Conservation (phyloP, 2,888 invertebrate species). For the Cantharis rufa region DNA sequence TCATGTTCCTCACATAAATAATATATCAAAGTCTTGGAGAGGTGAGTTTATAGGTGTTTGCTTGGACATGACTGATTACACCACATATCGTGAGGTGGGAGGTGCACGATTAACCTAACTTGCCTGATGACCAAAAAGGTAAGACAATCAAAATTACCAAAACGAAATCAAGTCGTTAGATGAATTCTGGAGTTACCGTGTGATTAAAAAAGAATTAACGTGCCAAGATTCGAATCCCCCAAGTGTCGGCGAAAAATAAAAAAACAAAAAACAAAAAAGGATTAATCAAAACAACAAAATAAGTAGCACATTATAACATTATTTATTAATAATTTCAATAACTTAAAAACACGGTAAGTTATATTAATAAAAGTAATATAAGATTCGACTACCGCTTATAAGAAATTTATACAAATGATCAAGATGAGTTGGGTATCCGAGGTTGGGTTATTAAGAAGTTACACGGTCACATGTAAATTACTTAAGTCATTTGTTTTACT, state of each 20-base stretch:
- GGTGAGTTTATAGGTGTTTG: slow-evolving; percentile 49
- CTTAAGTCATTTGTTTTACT: slow-evolving; percentile 19
- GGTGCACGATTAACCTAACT: slow-evolving; percentile 37
- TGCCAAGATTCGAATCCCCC: not conserved
- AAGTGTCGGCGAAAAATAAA: too few relatives aligned
- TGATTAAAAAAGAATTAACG: not conserved
- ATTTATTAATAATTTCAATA: slow-evolving; percentile 21
- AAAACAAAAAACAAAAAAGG: too few relatives aligned
- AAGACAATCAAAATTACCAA: slow-evolving; percentile 14
- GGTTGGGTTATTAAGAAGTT: slow-evolving; percentile 23
- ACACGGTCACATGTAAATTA: slow-evolving; percentile 21
- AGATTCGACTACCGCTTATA: slow-evolving; percentile 17
- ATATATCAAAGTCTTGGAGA: slow-evolving; percentile 51
- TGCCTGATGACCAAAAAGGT: slow-evolving; percentile 32
- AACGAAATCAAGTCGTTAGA: slow-evolving; percentile 32
- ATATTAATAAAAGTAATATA: slow-evolving; percentile 16
- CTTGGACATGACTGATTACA: slow-evolving; percentile 53
- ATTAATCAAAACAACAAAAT: not conserved
- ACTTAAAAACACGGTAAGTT: slow-evolving; percentile 1
- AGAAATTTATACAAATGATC: slow-evolving; percentile 14
- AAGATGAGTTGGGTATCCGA: slow-evolving; percentile 6
- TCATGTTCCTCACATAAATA: slow-evolving; percentile 50
- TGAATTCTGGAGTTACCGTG: slow-evolving; percentile 48
- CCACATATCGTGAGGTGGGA: slow-evolving; percentile 43
- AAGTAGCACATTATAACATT: slow-evolving; percentile 1